Evolutionary conservation across 1,140 invertebrate genomes (phyloP).

Genomic region (Vanessa tameamea): DNA sequence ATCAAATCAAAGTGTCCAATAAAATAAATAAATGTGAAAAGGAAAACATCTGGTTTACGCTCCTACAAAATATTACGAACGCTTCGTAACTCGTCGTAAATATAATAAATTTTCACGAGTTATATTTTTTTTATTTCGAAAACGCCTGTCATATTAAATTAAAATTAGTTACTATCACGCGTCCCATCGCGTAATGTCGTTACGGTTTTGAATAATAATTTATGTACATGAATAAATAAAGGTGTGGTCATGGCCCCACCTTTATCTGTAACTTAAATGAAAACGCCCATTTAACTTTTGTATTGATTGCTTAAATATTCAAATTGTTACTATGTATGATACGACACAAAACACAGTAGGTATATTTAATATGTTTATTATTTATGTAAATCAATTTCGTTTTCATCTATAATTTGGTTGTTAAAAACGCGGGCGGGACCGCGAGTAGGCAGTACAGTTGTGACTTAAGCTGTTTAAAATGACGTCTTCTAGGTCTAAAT

Average conservation of each 20-base stretch:
- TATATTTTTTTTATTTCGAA: constrained; percentile 22
- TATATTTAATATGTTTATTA: not conserved
- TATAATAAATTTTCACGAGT: not conserved
- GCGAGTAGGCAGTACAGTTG: too few species aligned
- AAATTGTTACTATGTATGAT: not conserved
- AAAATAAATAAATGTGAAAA: constrained; percentile 1
- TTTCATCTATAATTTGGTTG: not conserved
- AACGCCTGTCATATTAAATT: constrained; percentile 67
- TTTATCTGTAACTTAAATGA: constrained; percentile 27
- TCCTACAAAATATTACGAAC: constrained; percentile 26
- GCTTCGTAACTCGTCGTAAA: constrained; percentile 24
- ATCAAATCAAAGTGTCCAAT: constrained; percentile 1
- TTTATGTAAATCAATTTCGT: not conserved
- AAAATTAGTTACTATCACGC: constrained; percentile 65
- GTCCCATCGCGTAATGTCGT: constrained; percentile 63
- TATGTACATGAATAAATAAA: constrained; percentile 36
- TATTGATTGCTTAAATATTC: constrained; percentile 23
- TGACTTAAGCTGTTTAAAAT: too few species aligned
- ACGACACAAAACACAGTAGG: constrained; percentile 5
- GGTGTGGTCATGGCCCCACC: constrained; percentile 33
- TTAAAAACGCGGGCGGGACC: not conserved
- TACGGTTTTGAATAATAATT: constrained; percentile 41
- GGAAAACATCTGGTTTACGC: not conserved
- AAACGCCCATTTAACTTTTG: constrained; percentile 31
- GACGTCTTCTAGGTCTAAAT: too few species aligned